These are phyloP conservation scores for Gryllus longicercus DNA, from an alignment of 2,888 invertebrate species.

Conservation along the genomic window DNA sequence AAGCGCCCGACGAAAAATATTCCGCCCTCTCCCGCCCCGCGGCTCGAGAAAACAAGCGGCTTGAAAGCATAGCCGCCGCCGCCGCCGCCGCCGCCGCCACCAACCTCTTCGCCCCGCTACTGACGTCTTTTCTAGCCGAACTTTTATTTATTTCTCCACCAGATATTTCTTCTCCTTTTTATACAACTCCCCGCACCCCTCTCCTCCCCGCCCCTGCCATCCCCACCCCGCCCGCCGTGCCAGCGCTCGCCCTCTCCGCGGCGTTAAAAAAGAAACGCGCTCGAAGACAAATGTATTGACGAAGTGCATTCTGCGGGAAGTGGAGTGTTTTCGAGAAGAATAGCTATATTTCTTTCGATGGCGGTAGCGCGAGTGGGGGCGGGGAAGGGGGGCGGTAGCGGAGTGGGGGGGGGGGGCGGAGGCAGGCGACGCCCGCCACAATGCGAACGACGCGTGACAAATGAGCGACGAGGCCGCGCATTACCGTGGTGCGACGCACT, in stretches of 20 bases:
- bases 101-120: not conserved
- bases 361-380: not conserved
- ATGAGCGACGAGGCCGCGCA: slow-evolving; percentile 7
- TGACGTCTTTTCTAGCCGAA: slow-evolving; percentile 17
- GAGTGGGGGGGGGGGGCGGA: too few relatives aligned
- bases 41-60: not conserved
- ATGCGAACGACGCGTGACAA: not conserved
- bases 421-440: not conserved
- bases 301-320: slow-evolving; percentile 11
- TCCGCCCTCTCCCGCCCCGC: not conserved
- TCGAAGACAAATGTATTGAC: slow-evolving; percentile 3
- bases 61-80: not conserved
- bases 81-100: not conserved
- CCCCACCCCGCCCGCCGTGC: not conserved
- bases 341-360: not conserved
- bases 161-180: not conserved
- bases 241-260: not conserved
- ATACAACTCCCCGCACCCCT: not conserved
- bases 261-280: not conserved
- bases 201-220: not conserved
- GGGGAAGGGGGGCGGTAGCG: not conserved
- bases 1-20: not conserved
- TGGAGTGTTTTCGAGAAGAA: slow-evolving; percentile 4
- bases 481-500: not conserved
- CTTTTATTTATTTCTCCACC: slow-evolving; percentile 9